A percentile compares a stretch with the other conserved stretches of the same genome.
Evolutionary conservation across 2,113 vertebrate genomes (phyloP).

Genomic region (Lontra canadensis): DNA sequence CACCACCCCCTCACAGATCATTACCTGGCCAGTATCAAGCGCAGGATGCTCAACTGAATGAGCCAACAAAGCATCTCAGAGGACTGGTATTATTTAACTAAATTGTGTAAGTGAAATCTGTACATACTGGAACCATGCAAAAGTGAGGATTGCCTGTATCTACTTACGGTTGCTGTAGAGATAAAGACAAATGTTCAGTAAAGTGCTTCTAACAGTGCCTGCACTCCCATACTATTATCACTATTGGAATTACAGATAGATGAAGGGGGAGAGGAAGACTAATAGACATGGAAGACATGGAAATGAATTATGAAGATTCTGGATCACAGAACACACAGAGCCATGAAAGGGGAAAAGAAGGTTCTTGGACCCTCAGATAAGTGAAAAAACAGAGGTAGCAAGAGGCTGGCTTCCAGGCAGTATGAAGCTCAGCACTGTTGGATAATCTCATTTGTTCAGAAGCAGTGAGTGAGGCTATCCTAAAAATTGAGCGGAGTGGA

Average conservation of each 20-base stretch:
- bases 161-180: background rate
- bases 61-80: background rate
- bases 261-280: background rate
- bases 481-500: background rate
- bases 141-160: background rate
- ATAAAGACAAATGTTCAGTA: background rate
- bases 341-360: background rate
- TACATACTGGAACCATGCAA: background rate
- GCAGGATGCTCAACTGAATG: background rate
- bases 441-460: slow-evolving; percentile 5
- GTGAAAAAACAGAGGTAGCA: background rate
- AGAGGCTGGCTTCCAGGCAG: background rate
- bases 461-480: background rate
- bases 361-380: background rate
- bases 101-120: background rate
- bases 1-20: background rate
- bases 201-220: background rate
- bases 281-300: background rate
- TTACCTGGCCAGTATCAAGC: background rate
- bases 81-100: background rate
- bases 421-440: background rate
- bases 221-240: background rate
- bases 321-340: background rate
- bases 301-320: background rate
- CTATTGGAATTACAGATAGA: background rate